Conservation (phyloP, 1,140 invertebrate species). For the Leucophenga varia region DNA sequence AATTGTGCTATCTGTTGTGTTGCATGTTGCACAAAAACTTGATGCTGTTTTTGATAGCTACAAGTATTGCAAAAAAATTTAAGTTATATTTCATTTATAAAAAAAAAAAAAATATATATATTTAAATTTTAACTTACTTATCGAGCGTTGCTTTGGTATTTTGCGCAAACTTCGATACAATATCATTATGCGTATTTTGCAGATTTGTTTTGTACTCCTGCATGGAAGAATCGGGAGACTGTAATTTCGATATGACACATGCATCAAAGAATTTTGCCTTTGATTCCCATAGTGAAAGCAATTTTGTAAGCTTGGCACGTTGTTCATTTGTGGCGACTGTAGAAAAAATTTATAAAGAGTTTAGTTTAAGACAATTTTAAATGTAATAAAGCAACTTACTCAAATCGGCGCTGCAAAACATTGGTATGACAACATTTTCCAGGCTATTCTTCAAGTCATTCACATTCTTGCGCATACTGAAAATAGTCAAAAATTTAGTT, state of each 20-base stretch:
- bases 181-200: conserved; percentile 73
- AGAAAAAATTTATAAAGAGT: conserved; percentile 24
- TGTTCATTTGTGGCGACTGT: conserved; percentile 82
- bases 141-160: conserved; percentile 77
- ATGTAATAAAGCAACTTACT: too few species aligned
- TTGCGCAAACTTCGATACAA: conserved; percentile 74
- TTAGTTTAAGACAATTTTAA: too few species aligned
- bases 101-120: neutral
- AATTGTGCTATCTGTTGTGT: conserved; percentile 83
- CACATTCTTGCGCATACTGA: conserved; percentile 89
- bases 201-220: conserved; percentile 82
- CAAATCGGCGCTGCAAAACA: conserved; percentile 90
- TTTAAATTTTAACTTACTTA: conserved; percentile 57
- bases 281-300: conserved; percentile 92
- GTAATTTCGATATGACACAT: conserved; percentile 81
- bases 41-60: conserved; percentile 88
- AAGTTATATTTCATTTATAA: neutral
- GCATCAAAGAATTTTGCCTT: conserved; percentile 92
- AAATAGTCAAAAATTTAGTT: too few species aligned
- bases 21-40: conserved; percentile 90
- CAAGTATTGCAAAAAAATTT: conserved; percentile 26
- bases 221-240: conserved; percentile 75
- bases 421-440: conserved; percentile 91
- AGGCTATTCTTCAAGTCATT: conserved; percentile 88
- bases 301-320: conserved; percentile 85